These are phyloP conservation scores for Dilophus febrilis DNA, from an alignment of 2,888 invertebrate species.

Conservation along the genomic window DNA sequence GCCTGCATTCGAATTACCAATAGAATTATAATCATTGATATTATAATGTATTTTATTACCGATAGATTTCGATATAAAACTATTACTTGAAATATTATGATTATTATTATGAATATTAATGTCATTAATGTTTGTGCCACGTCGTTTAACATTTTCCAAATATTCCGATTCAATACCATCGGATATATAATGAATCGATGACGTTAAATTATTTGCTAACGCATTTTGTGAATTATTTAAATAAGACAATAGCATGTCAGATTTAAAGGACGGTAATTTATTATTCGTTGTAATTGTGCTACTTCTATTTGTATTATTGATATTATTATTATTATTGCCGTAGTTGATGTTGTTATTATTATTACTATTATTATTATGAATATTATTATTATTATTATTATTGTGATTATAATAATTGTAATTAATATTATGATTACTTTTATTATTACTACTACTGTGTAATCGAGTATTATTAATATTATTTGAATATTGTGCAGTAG, in stretches of 20 bases:
- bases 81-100: too few relatives aligned
- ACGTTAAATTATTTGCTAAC: constrained; percentile 1
- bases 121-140: too few relatives aligned
- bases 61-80: too few relatives aligned
- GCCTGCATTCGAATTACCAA: constrained; percentile 6
- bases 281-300: background rate
- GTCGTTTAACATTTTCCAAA: too few relatives aligned
- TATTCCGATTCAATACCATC: constrained; percentile 4
- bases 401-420: background rate
- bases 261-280: constrained; percentile 15
- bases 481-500: constrained; percentile 7
- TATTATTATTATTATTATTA: too few relatives aligned
- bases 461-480: background rate
- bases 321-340: too few relatives aligned
- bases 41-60: background rate
- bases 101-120: too few relatives aligned
- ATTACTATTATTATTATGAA: too few relatives aligned
- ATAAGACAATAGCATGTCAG: constrained; percentile 27
- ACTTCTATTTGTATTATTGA: too few relatives aligned
- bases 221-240: constrained; percentile 15
- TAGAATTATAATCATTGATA: background rate
- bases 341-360: too few relatives aligned
- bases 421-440: constrained; percentile 6
- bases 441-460: background rate
- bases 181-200: constrained; percentile 5